Evolutionary conservation across 2,113 vertebrate genomes (phyloP).

Genomic region (Paralichthys olivaceus): DNA sequence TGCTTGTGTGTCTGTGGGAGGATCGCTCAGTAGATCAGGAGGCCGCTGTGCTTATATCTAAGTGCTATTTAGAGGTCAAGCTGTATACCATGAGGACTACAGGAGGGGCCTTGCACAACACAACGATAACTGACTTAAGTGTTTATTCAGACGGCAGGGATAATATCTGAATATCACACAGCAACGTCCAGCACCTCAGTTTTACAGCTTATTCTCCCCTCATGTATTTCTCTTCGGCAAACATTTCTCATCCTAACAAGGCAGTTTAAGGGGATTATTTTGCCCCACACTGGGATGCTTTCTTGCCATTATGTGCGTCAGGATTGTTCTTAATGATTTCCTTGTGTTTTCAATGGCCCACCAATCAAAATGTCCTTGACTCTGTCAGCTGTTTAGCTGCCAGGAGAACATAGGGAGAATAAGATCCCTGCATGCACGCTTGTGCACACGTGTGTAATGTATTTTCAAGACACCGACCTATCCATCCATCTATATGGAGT

Average conservation of each 20-base stretch:
- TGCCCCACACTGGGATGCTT: conserved; percentile 36
- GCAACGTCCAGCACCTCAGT: conserved; percentile 9
- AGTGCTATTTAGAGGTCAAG: conserved; percentile 54
- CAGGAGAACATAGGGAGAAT: conserved; percentile 40
- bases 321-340: conserved; percentile 59
- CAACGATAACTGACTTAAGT: conserved; percentile 34
- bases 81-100: conserved; percentile 14
- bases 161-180: conserved; percentile 38
- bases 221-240: conserved; percentile 31
- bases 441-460: conserved; percentile 1
- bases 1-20: background rate
- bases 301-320: conserved; percentile 45
- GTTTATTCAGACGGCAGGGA: conserved; percentile 30
- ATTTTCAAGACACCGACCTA: background rate
- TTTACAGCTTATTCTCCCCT: conserved; percentile 29
- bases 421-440: conserved; percentile 5
- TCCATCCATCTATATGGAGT: conserved; percentile 1
- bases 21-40: conserved; percentile 20
- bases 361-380: conserved; percentile 65
- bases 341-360: conserved; percentile 56
- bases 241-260: conserved; percentile 64
- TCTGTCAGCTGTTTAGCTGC: conserved; percentile 49
- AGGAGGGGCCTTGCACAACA: conserved; percentile 7
- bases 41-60: conserved; percentile 20
- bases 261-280: conserved; percentile 53